These are phyloP conservation scores for Gambusia holbrooki DNA, from an alignment of 2,113 vertebrate genomes.

Conservation along the genomic window DNA sequence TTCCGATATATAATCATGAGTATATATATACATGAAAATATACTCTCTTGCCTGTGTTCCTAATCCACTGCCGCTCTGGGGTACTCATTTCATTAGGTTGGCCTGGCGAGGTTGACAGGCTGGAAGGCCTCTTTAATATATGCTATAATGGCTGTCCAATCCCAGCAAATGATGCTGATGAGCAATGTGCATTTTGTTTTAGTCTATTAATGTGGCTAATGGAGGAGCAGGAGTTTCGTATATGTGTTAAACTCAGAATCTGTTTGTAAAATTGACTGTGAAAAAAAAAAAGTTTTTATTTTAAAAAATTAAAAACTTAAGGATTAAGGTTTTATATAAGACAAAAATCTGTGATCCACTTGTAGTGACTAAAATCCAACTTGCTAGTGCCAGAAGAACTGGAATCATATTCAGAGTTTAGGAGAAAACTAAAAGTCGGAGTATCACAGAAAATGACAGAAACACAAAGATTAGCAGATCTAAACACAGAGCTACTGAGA, in stretches of 20 bases:
- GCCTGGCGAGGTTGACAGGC: slow-evolving; percentile 75
- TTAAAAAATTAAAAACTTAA: background rate
- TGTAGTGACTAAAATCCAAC: slow-evolving; percentile 76
- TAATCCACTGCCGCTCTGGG: slow-evolving; percentile 87
- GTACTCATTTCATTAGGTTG: slow-evolving; percentile 85
- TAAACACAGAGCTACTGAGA: slow-evolving; percentile 45
- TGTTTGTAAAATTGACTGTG: slow-evolving; percentile 22
- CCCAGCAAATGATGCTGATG: slow-evolving; percentile 72
- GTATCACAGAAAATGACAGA: slow-evolving; percentile 59
- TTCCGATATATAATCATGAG: slow-evolving; percentile 93
- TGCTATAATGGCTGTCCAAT: slow-evolving; percentile 82
- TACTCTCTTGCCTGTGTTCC: slow-evolving; percentile 85
- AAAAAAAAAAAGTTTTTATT: background rate
- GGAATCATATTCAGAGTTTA: slow-evolving; percentile 61
- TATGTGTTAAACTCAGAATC: background rate
- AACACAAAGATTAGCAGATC: slow-evolving; percentile 77
- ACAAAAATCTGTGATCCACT: slow-evolving; percentile 53
- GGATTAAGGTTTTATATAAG: slow-evolving; percentile 5
- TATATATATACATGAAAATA: slow-evolving; percentile 90
- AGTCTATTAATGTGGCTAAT: slow-evolving; percentile 51
- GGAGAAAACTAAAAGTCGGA: slow-evolving; percentile 45
- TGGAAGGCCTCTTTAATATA: slow-evolving; percentile 77
- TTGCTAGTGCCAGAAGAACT: slow-evolving; percentile 68
- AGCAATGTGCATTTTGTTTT: slow-evolving; percentile 68
- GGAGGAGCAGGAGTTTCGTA: slow-evolving; percentile 1